These are phyloP conservation scores for Leptura quadrifasciata DNA, from an alignment of 2,888 invertebrate genomes.

Conservation along the genomic window DNA sequence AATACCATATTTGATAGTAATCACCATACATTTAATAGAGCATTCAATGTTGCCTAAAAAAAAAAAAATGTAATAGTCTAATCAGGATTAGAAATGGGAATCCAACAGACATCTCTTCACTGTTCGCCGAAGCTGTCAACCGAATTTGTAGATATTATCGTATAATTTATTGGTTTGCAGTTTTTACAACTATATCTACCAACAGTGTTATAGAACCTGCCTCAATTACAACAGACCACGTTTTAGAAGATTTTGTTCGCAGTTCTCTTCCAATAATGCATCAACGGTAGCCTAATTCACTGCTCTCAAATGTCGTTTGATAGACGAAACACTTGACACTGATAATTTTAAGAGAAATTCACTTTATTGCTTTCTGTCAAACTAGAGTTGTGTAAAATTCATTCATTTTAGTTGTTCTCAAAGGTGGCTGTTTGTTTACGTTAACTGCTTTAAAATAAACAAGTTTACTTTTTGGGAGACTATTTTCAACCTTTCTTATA, in stretches of 20 bases:
- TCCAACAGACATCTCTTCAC: too few species aligned
- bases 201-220: neutral
- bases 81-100: too few species aligned
- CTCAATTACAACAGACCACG: constrained; percentile 3
- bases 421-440: neutral
- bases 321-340: neutral
- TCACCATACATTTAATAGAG: too few species aligned
- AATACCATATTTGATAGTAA: too few species aligned
- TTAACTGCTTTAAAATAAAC: neutral
- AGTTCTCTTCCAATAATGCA: neutral
- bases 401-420: neutral
- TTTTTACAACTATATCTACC: too few species aligned
- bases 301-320: neutral
- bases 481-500: neutral
- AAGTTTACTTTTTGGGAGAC: neutral
- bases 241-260: neutral
- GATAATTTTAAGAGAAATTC: constrained; percentile 3
- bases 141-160: too few species aligned
- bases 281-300: neutral
- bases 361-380: constrained; percentile 7
- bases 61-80: too few species aligned
- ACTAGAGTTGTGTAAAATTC: neutral
- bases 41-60: too few species aligned
- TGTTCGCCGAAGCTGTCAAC: too few species aligned
- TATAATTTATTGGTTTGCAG: too few species aligned